Evolutionary conservation across 1,140 invertebrate genomes (phyloP).

Genomic region (Chironomus tepperi): DNA sequence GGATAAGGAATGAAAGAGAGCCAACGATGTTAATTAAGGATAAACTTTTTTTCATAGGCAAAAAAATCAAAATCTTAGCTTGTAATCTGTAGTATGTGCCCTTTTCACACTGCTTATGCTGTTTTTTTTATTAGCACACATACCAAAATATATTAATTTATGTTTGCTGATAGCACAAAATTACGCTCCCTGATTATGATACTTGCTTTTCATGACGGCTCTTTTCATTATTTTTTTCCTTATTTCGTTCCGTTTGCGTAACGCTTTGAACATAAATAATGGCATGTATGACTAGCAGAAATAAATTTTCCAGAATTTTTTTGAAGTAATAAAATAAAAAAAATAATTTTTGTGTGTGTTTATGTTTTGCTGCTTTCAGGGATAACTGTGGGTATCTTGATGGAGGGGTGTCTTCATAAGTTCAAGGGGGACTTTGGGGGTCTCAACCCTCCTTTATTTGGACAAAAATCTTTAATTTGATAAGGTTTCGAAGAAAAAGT

Average conservation of each 20-base stretch:
- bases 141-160: background rate
- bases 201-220: background rate
- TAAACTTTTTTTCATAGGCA: background rate
- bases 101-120: background rate
- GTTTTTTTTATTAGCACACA: too few species aligned
- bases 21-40: background rate
- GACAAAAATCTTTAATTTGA: too few species aligned
- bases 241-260: slow-evolving; percentile 13
- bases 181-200: slow-evolving; percentile 4
- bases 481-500: too few species aligned
- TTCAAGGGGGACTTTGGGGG: too few species aligned
- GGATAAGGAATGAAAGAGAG: background rate
- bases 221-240: background rate
- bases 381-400: background rate
- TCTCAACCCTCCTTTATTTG: too few species aligned
- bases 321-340: too few species aligned
- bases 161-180: slow-evolving; percentile 12
- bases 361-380: background rate
- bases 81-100: background rate
- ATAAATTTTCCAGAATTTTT: background rate
- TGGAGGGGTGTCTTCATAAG: background rate
- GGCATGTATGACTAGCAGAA: slow-evolving; percentile 21
- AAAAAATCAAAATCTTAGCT: background rate
- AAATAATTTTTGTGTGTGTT: background rate
- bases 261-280: slow-evolving; percentile 19